Conservation (phyloP, 1,140 invertebrate genomes). For the Ladona fulva region DNA sequence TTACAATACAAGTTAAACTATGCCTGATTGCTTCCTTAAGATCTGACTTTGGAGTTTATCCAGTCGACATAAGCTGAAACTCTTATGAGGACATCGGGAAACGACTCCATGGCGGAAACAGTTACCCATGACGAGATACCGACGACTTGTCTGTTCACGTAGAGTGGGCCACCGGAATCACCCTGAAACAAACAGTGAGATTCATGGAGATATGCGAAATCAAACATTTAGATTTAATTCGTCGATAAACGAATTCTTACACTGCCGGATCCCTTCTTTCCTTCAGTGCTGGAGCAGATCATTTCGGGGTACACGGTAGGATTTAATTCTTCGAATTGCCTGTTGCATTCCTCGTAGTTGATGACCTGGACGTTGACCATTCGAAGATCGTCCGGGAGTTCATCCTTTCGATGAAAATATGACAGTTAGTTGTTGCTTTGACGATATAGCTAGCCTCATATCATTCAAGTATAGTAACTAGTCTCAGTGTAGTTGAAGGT, state of each 20-base stretch:
- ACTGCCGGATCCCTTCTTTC: not conserved
- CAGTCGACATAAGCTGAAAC: conserved; percentile 31
- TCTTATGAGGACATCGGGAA: conserved; percentile 36
- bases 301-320: not conserved
- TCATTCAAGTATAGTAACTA: too few relatives aligned
- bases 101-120: conserved; percentile 33
- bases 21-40: too few relatives aligned
- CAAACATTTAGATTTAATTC: too few relatives aligned
- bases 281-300: not conserved
- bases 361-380: too few relatives aligned
- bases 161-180: conserved; percentile 45
- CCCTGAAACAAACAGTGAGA: conserved; percentile 31
- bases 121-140: conserved; percentile 43
- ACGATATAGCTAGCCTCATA: too few relatives aligned
- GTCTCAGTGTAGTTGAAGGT: too few relatives aligned
- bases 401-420: too few relatives aligned
- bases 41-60: conserved; percentile 22
- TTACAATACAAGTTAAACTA: too few relatives aligned
- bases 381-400: too few relatives aligned
- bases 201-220: too few relatives aligned
- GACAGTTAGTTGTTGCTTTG: too few relatives aligned
- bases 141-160: conserved; percentile 35
- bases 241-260: not conserved
- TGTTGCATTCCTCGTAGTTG: too few relatives aligned
- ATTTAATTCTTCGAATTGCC: not conserved